These are phyloP conservation scores for Jacana jacana DNA, from an alignment of 2,113 vertebrate species.

Conservation along the genomic window DNA sequence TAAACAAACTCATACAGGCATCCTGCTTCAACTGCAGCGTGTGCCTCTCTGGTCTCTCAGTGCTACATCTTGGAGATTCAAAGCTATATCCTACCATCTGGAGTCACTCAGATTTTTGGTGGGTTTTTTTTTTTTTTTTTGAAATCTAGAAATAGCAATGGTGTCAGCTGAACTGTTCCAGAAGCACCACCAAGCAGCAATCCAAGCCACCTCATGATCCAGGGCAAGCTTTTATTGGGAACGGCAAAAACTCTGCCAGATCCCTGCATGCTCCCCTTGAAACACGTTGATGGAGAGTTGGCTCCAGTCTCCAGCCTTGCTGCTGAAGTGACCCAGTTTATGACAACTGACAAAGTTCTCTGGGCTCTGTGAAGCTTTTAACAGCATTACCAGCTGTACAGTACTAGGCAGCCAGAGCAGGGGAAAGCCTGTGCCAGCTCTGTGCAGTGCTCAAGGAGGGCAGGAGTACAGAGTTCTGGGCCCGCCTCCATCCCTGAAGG, in stretches of 20 bases:
- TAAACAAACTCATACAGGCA: not conserved
- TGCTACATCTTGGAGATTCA: not conserved
- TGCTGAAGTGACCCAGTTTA: not conserved
- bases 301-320: not conserved
- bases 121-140: no score
- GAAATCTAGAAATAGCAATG: not conserved
- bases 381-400: not conserved
- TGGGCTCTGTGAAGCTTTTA: not conserved
- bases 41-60: not conserved
- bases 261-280: not conserved
- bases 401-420: not conserved
- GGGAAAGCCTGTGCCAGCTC: not conserved
- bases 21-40: not conserved
- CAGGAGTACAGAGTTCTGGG: not conserved
- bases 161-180: constrained; percentile 36
- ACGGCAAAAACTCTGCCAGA: not conserved
- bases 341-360: not conserved
- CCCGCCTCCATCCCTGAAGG: not conserved
- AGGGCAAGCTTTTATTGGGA: not conserved
- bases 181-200: not conserved
- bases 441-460: not conserved
- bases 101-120: no score
- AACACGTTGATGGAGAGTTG: not conserved
- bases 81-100: not conserved
- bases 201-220: not conserved